These are phyloP conservation scores for Galeopsomyia nigrocyanea DNA, from an alignment of 2,888 invertebrate species.

Conservation along the genomic window DNA sequence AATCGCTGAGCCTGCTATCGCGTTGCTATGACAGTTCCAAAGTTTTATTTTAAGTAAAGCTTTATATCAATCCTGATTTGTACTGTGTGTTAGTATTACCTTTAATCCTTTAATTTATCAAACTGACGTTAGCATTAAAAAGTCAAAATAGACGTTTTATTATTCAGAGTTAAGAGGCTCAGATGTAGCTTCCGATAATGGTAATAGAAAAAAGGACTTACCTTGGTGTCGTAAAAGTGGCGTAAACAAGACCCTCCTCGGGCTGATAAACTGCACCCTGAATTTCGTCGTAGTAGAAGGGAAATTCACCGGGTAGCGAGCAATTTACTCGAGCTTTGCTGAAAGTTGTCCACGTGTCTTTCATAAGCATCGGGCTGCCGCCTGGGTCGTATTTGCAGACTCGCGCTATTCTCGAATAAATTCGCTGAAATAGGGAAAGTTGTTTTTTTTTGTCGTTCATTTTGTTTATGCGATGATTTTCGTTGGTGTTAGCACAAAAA, in stretches of 20 bases:
- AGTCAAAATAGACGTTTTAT: neutral
- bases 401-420: slow-evolving; percentile 91
- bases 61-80: slow-evolving; percentile 3
- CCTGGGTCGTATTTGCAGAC: slow-evolving; percentile 92
- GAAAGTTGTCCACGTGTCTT: slow-evolving; percentile 93
- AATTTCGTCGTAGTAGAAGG: slow-evolving; percentile 91
- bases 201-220: slow-evolving; percentile 63
- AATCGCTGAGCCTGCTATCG: slow-evolving; percentile 91
- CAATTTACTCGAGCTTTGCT: slow-evolving; percentile 89
- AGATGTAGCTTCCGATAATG: neutral
- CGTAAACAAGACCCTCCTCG: slow-evolving; percentile 84
- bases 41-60: neutral
- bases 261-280: slow-evolving; percentile 85
- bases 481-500: no score
- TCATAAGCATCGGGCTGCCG: slow-evolving; percentile 78
- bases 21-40: slow-evolving; percentile 73
- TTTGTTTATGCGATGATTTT: no score
- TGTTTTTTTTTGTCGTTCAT: no score
- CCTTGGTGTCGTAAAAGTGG: slow-evolving; percentile 87
- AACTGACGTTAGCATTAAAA: slow-evolving; percentile 16
- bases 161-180: neutral
- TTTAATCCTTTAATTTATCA: slow-evolving; percentile 7
- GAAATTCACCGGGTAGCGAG: slow-evolving; percentile 86
- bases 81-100: no score
- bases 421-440: slow-evolving; percentile 72